A percentile compares a stretch with the other conserved stretches of the same genome.
These are phyloP conservation scores for Alcis repandata DNA, from an alignment of 2,888 invertebrate genomes.

Conservation along the genomic window DNA sequence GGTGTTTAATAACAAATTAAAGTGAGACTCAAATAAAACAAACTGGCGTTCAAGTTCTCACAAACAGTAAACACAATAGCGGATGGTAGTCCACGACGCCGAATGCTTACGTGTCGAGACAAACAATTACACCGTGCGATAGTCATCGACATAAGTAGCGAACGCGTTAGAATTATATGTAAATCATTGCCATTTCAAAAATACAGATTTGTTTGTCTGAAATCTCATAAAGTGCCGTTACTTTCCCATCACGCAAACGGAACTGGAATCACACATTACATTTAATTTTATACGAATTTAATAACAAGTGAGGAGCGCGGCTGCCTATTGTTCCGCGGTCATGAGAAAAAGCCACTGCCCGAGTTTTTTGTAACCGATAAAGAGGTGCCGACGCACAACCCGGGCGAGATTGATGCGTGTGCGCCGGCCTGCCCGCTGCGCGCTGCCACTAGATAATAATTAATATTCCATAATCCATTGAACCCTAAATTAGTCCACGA, in stretches of 20 bases:
- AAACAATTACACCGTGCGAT: slow-evolving; percentile 55
- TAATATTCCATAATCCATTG: slow-evolving; percentile 83
- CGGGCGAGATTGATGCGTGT: slow-evolving; percentile 81
- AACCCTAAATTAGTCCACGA: slow-evolving; percentile 64
- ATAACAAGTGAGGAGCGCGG: slow-evolving; percentile 82
- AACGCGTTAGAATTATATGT: slow-evolving; percentile 60
- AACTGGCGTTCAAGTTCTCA: slow-evolving; percentile 41
- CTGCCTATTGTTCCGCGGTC: slow-evolving; percentile 75
- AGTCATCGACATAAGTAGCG: slow-evolving; percentile 57
- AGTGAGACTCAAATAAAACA: slow-evolving; percentile 39
- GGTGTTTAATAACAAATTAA: slow-evolving; percentile 34
- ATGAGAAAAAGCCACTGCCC: slow-evolving; percentile 78
- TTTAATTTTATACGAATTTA: slow-evolving; percentile 87
- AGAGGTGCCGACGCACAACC: slow-evolving; percentile 83
- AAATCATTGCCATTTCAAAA: slow-evolving; percentile 62
- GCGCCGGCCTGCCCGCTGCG: slow-evolving; percentile 79
- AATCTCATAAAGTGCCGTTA: slow-evolving; percentile 74
- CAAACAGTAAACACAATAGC: slow-evolving; percentile 45
- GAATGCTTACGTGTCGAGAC: slow-evolving; percentile 49
- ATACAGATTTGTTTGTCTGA: slow-evolving; percentile 61
- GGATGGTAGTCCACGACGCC: slow-evolving; percentile 43
- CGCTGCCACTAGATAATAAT: slow-evolving; percentile 66
- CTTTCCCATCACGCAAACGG: slow-evolving; percentile 83
- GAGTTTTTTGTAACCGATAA: slow-evolving; percentile 78
- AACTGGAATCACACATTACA: slow-evolving; percentile 85